Conservation (phyloP, 2,888 invertebrate species). For the Papilio gigon region DNA sequence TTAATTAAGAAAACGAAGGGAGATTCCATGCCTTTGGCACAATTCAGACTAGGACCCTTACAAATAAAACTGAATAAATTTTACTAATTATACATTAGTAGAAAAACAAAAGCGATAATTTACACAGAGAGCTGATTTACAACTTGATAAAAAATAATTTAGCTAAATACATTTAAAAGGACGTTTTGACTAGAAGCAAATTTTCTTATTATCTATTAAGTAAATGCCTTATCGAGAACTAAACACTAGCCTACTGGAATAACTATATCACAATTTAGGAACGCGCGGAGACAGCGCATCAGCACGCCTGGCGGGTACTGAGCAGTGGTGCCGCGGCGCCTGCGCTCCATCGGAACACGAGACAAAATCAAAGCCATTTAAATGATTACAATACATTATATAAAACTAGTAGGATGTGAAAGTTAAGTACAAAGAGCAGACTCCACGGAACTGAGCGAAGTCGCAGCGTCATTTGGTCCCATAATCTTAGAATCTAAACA, state of each 20-base stretch:
- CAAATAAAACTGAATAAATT: constrained; percentile 45
- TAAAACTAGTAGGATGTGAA: constrained; percentile 41
- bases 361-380: constrained; percentile 26
- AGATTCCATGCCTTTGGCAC: constrained; percentile 80
- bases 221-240: constrained; percentile 49
- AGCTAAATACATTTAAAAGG: constrained; percentile 45
- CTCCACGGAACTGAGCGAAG: constrained; percentile 61
- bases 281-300: constrained; percentile 68
- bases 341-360: constrained; percentile 26
- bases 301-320: constrained; percentile 59
- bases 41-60: constrained; percentile 64
- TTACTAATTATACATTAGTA: constrained; percentile 30
- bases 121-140: constrained; percentile 59
- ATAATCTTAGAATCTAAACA: constrained; percentile 54
- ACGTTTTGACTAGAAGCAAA: constrained; percentile 63
- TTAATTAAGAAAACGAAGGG: constrained; percentile 58
- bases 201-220: constrained; percentile 47
- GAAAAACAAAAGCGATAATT: background rate
- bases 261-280: constrained; percentile 80
- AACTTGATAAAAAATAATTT: constrained; percentile 44
- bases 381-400: constrained; percentile 39
- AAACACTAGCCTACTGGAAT: constrained; percentile 59
- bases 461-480: constrained; percentile 79
- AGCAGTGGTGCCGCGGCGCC: constrained; percentile 53
- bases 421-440: constrained; percentile 54